Base-by-base conservation (phyloP, 2,113 vertebrate genomes). In the Gallinago media region DNA sequence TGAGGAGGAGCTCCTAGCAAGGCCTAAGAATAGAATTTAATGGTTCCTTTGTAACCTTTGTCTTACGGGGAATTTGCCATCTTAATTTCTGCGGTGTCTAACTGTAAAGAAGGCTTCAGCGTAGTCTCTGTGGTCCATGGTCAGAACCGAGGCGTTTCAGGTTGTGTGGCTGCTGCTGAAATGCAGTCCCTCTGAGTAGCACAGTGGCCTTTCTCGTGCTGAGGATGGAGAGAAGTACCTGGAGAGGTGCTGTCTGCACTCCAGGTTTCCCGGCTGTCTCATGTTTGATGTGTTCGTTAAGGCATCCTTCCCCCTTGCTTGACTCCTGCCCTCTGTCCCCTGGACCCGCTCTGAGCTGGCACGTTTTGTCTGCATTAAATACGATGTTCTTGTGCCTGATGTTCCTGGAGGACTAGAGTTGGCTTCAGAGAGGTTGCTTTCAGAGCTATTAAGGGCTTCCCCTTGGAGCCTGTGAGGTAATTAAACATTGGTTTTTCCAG, bases 281-380 rank as follows among this genome's bases (percentile, higher is more conserved):
- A 2, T 58, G 27, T 56, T 66, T 63, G 61, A 36, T 81, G 29
- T 52, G 52, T 72, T 92, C 58, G 47, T 66, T 55, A 40, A 42
- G 49, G 32, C 19, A 0, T 65, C 46, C 31, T 68, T 80, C 31
- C 40, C 11, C 10, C 32, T 63, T 82, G 36, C 55, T 74, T 66
- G 56, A 38, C 26, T 88, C 61, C 26, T 70, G 23, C 20, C 6
- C 17, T 80, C 81, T 82, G 32, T 27, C 9, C 50, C 9, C 15
- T 0, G 0, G 44, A 50, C 38, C 31, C 4, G 2, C 36, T 18
- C 25, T 61, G 20, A 34, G 29, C 38, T 70, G 77, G 15, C 54
- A 34, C 29, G 1, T 68, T 72, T 80, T 80, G 54, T 80, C 19
- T 47, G 73, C 32, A 4, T 71, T 44, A 77, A 89, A 23, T 54